phyloP scores from a whole-genome alignment of 2,888 invertebrate genomes.

The Pseudococcus viburni region DNA sequence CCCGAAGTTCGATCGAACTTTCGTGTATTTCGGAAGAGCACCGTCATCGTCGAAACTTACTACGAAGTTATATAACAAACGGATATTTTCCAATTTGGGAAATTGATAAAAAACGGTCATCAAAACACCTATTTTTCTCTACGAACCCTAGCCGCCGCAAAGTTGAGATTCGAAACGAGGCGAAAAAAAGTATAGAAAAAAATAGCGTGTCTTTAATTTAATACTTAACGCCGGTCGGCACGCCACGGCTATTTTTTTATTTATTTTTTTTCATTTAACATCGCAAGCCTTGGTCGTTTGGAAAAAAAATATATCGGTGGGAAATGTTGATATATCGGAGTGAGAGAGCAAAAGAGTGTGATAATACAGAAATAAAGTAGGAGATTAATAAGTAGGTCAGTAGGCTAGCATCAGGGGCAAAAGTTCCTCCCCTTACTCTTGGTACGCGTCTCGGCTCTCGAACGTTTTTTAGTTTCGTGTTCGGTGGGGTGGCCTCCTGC shows the following conservation, averaged over 20 bases:
- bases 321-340: slow-evolving; percentile 56
- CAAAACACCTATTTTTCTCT: not conserved
- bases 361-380: slow-evolving; percentile 66
- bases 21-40: not conserved
- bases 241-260: slow-evolving; percentile 15
- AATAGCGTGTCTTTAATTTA: slow-evolving; percentile 29
- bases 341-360: slow-evolving; percentile 50
- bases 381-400: slow-evolving; percentile 66
- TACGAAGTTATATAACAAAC: not conserved
- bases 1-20: not conserved
- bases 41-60: not conserved
- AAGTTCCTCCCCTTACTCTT: slow-evolving; percentile 59
- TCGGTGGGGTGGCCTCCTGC: slow-evolving; percentile 62
- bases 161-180: not conserved
- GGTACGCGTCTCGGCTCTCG: slow-evolving; percentile 59
- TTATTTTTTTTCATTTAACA: slow-evolving; percentile 37
- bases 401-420: slow-evolving; percentile 66
- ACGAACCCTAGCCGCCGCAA: not conserved
- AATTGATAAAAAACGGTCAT: not conserved
- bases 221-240: not conserved
- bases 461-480: slow-evolving; percentile 62
- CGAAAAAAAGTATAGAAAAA: not conserved
- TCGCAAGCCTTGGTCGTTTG: slow-evolving; percentile 13
- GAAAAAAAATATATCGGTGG: slow-evolving; percentile 36
- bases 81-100: not conserved